Base-by-base conservation (phyloP, 2,888 invertebrate species). In the Leucophenga montana region DNA sequence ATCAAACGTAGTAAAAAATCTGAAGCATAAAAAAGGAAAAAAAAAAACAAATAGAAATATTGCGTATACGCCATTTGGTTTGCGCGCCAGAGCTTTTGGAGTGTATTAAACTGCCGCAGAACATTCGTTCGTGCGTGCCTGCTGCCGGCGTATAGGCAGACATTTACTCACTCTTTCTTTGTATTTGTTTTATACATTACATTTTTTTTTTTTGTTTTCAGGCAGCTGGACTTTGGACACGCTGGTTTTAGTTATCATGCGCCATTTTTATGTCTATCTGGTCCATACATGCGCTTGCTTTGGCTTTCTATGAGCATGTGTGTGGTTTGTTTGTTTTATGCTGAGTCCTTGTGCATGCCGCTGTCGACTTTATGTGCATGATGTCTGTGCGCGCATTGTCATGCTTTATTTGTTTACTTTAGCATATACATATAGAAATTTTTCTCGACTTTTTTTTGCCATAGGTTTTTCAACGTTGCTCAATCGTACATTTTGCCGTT, bases 371-470 rank as follows among this genome's bases (percentile, higher is more conserved):
- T n/a, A n/a, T n/a, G n/a, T n/a, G n/a, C 22, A n/a, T 46, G 22
- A 61, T 1, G 78, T 74, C 74, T 73, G 74, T 77, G 74, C 77
- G 74, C 74, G 74, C 73, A 77, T 79, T 77, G 85, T 82, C 82
- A 78, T 82, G 77, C 77, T 78, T 84, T 76, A 77, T 75, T 76
- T 80, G 71, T 74, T 39, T 39, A 39, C 39, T 39, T 39, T 39
- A 39, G 1, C 39, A 39, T 39, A 39, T 39, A 59, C n/a, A 27
- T 22, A 27, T 57, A 9, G 67, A 76, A 54, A 73, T 73, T 73
- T 71, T 44, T 56, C 39, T 69, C 31, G 44, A 20, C 62, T 67
- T 69, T 31, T 67, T 31, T 73, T n/a, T n/a, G n/a, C n/a, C n/a
- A n/a, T n/a, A n/a, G n/a, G n/a, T n/a, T n/a, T 72, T 73, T 79